Base-by-base conservation (phyloP, 2,113 vertebrate genomes). In the Lota lota region DNA sequence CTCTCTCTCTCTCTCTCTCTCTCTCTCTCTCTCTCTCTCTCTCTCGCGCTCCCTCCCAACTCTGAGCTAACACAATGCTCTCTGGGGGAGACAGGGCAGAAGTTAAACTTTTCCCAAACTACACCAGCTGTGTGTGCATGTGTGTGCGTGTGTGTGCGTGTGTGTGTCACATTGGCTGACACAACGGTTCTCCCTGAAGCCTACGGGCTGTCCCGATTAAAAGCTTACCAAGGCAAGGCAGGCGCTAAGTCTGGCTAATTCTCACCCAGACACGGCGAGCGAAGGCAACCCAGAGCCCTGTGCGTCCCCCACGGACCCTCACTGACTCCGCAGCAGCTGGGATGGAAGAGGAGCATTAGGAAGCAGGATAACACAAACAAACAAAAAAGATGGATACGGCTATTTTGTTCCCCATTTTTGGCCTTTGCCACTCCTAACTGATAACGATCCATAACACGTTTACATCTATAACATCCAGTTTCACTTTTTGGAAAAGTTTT, bases 1-100 rank as follows among this genome's bases (percentile, higher is more conserved):
- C 36, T 40, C n/a, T n/a, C n/a, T n/a, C n/a, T n/a, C n/a, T 40
- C 36, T 40, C 1, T 57, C 53, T 79, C 76, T 80, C 69, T 68
- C 77, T 76, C 83, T 80, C 85, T 75, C 69, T 10, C 6, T 5
- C 3, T 2, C 24, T 24, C 36, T 40, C 36, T 40, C 7, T 40
- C 36, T 40, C 7, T 40, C 36, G n/a, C n/a, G n/a, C n/a, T 40
- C 11, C 36, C 7, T 10, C 36, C 24, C 24, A 4, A 24, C 24
- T 40, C 36, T 10, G 36, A 40, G 36, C 36, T 40, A 10, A 11
- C 36, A 24, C 24, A 24, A 24, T 40, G 36, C 36, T 40, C 36
- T 40, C 36, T 40, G 36, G 36, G 11, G 36, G 36, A 24, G 36
- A 40, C 36, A 11, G 36, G 11, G 36, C 36, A 40, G 36, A 40